Conservation (phyloP, 2,113 vertebrate genomes). For the Muntiacus reevesi region DNA sequence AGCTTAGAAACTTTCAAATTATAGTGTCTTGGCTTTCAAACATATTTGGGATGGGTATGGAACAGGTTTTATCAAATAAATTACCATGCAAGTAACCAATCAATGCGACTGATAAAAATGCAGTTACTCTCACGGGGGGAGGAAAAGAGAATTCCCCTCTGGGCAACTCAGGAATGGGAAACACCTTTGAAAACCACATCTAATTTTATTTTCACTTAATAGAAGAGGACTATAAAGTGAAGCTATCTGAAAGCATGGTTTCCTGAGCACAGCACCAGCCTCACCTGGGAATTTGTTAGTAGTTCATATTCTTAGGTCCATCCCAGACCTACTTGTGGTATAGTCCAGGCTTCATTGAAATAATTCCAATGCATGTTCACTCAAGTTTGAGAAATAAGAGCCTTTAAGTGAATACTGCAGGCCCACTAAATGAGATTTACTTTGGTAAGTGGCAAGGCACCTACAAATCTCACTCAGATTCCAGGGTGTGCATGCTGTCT, state of each 20-base stretch:
- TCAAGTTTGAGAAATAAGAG: neutral
- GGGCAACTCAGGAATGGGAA: neutral
- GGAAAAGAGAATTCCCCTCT: neutral
- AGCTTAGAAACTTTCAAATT: neutral
- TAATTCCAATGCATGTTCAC: neutral
- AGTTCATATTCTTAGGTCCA: neutral
- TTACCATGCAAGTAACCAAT: neutral
- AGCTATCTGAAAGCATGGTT: neutral
- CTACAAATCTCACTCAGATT: neutral
- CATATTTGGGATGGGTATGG: neutral
- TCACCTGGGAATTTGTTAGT: neutral
- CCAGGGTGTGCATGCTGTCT: neutral
- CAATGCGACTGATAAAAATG: neutral
- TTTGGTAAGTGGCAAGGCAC: neutral
- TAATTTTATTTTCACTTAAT: neutral
- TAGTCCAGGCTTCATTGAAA: neutral
- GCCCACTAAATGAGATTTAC: neutral
- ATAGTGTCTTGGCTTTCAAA: neutral
- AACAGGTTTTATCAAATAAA: neutral
- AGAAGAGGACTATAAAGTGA: neutral
- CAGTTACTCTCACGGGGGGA: neutral
- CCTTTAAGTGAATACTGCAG: neutral
- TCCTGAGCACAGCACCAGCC: neutral
- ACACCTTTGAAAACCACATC: neutral
- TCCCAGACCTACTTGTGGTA: neutral